These are phyloP conservation scores for Odontomachus brunneus DNA, from an alignment of 1,140 invertebrate genomes.

Conservation along the genomic window DNA sequence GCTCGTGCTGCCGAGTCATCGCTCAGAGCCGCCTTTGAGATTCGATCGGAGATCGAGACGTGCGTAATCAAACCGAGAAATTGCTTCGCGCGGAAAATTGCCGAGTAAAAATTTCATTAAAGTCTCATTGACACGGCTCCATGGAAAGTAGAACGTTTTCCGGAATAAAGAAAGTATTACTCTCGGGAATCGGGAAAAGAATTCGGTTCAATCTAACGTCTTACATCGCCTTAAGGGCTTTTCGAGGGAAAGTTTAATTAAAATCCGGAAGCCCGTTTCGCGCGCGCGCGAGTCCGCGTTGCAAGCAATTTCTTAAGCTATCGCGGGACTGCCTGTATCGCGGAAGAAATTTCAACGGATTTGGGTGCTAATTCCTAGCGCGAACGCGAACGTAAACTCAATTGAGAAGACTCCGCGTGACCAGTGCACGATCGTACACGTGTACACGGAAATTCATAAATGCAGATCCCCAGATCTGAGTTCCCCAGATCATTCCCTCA, in stretches of 20 bases:
- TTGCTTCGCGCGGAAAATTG: constrained; percentile 30
- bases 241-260: constrained; percentile 56
- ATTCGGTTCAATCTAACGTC: constrained; percentile 59
- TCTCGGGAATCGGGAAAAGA: constrained; percentile 42
- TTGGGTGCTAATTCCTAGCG: constrained; percentile 53
- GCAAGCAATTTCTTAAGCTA: constrained; percentile 56
- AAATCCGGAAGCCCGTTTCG: constrained; percentile 45
- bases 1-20: constrained; percentile 62
- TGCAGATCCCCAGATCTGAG: too few species aligned
- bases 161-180: constrained; percentile 57
- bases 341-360: constrained; percentile 36
- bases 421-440: too few species aligned
- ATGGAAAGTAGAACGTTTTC: constrained; percentile 30
- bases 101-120: constrained; percentile 52
- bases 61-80: constrained; percentile 55
- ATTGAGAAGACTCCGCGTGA: constrained; percentile 12
- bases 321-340: constrained; percentile 2
- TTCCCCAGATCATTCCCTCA: too few species aligned
- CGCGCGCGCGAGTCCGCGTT: background rate
- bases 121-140: constrained; percentile 50
- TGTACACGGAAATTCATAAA: too few species aligned
- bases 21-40: constrained; percentile 31
- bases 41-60: constrained; percentile 36
- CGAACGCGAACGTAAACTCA: constrained; percentile 34
- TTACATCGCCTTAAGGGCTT: constrained; percentile 49